phyloP scores from a whole-genome alignment of 2,888 invertebrate genomes.

The Drosophila koepferae region DNA sequence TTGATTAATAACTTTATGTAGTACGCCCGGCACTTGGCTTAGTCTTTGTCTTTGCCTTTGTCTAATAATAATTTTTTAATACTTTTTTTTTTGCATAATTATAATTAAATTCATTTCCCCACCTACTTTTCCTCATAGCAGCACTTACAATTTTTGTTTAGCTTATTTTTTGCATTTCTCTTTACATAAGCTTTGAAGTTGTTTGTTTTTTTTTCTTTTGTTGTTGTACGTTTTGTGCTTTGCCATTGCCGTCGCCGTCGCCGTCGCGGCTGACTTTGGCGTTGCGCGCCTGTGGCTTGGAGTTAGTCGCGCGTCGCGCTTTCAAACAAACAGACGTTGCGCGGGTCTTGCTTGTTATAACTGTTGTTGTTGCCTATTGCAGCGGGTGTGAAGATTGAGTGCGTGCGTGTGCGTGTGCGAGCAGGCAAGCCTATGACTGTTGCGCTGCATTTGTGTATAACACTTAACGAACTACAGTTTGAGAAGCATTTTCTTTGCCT shows the following conservation, averaged over 20 bases:
- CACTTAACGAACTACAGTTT: constrained; percentile 55
- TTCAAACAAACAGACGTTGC: constrained; percentile 68
- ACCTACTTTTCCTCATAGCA: constrained; percentile 52
- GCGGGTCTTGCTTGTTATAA: constrained; percentile 18
- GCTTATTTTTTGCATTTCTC: constrained; percentile 60
- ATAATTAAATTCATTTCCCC: constrained; percentile 53
- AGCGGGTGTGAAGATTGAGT: constrained; percentile 9
- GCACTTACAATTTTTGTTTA: constrained; percentile 39
- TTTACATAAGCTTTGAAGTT: constrained; percentile 65
- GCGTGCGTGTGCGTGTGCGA: neutral
- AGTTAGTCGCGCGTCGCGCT: constrained; percentile 75
- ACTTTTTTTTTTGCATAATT: constrained; percentile 46
- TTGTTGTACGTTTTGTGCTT: constrained; percentile 23
- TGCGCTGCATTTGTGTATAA: constrained; percentile 51
- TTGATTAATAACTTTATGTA: constrained; percentile 20
- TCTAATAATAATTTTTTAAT: constrained; percentile 17
- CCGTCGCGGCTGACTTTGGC: constrained; percentile 39
- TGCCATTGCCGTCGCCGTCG: constrained; percentile 23
- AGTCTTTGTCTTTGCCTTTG: constrained; percentile 17
- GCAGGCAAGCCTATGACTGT: constrained; percentile 13
- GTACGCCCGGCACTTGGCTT: constrained; percentile 5
- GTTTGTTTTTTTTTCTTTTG: constrained; percentile 16
- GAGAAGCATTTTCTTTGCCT: constrained; percentile 33
- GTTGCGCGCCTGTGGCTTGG: constrained; percentile 49
- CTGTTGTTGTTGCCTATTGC: neutral